Base-by-base conservation (phyloP, 2,888 invertebrate species). In the Ormyrus labotus region DNA sequence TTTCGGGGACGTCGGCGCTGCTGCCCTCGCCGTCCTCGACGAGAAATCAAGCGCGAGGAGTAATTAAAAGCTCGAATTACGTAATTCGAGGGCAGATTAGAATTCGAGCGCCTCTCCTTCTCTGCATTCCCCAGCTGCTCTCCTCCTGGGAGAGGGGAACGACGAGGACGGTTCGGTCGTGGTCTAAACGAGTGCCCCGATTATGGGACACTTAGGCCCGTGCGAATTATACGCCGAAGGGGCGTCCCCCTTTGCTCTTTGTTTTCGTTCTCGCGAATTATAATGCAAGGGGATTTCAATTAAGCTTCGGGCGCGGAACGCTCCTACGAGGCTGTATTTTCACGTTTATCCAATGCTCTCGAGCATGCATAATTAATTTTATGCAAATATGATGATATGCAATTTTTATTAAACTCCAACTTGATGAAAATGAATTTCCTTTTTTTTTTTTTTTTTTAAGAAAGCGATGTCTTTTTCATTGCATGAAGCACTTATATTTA, bases 121-220 rank as follows among this genome's bases (percentile, higher is more conserved):
- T 55, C 74, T 55, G 34, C 57, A 3, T 10, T 61, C 53, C 47
- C 5, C n/a, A 34, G 50, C 53, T 58, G 50, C 19, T 50, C 19
- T 19, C 7, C 4, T 45, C 48, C 48, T 11, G n/a, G 60, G 34
- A 34, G 34, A 19, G 0, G 8, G 19, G 19, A 19, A 19, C 34
- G 7, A 34, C 19, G 5, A 11, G 60, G 7, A 19, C 60, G 10
- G 9, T 34, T 34, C 19, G 60, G 34, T 19, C 51, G 19, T 8
- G 11, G 58, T 13, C 1, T 72, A 67, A 72, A 55, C 48, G 51
- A 68, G 51, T 72, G 78, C 71, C 67, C 78, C 60, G 71, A 78
- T 78, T 78, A 72, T 51, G 60, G 64, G 71, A 65, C 51, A 57
- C 58, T 76, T 68, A 69, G 68, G 51, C 55, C 61, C 53, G 48